Evolutionary conservation across 2,113 vertebrate genomes (phyloP).

Genomic region (Crotalus horridus): DNA sequence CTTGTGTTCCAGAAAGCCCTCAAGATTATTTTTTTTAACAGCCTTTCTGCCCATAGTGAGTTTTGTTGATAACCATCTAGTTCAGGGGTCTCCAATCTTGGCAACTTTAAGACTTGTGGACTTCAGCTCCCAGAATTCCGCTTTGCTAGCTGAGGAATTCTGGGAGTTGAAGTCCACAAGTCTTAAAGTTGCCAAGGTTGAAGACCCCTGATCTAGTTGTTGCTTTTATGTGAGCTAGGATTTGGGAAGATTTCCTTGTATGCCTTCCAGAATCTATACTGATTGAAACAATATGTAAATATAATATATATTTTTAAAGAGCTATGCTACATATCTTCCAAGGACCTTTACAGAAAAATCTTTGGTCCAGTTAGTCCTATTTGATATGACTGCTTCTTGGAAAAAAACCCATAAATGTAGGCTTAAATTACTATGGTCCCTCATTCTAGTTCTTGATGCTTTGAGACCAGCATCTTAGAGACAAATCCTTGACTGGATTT

Average conservation of each 20-base stretch:
- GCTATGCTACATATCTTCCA: background rate
- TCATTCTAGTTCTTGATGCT: background rate
- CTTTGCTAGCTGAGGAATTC: no score
- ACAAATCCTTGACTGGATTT: background rate
- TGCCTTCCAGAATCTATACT: background rate
- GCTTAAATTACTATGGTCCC: background rate
- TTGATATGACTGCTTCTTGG: background rate
- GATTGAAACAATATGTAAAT: background rate
- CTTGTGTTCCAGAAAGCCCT: background rate
- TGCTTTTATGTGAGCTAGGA: background rate
- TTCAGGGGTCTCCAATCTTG: no score
- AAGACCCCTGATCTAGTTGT: background rate
- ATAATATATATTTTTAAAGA: background rate
- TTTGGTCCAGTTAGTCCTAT: background rate
- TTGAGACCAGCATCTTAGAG: background rate
- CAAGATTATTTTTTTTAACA: background rate
- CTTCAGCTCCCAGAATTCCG: no score
- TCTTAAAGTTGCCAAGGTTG: no score
- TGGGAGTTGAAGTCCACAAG: no score
- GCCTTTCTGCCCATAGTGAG: background rate
- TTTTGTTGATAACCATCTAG: background rate
- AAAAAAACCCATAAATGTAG: background rate
- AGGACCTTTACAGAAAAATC: background rate
- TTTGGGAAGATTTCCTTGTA: background rate
- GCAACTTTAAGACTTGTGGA: no score